Percentiles rank a stretch among this genome's conserved stretches.
Evolutionary conservation across 1,140 invertebrate species (phyloP).

Genomic region (Cydia strobilella): DNA sequence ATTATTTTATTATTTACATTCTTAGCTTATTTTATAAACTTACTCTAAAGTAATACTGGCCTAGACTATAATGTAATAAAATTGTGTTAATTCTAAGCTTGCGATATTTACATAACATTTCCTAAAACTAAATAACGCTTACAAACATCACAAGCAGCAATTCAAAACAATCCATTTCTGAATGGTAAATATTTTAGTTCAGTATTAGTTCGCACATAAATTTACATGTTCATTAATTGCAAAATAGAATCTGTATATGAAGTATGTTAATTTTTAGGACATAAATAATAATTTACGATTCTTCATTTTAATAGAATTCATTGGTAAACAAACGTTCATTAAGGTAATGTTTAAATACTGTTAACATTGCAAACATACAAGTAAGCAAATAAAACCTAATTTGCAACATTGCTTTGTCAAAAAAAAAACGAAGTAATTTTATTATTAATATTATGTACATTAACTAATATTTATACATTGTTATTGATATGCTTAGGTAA

Average conservation of each 20-base stretch:
- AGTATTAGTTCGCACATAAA: too few relatives aligned
- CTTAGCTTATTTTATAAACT: conserved; percentile 13
- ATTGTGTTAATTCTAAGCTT: conserved; percentile 25
- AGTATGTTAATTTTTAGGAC: too few relatives aligned
- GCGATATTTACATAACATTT: conserved; percentile 66
- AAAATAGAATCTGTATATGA: too few relatives aligned
- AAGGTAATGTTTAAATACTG: too few relatives aligned
- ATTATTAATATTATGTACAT: conserved; percentile 22
- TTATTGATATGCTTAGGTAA: conserved; percentile 26
- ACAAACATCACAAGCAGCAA: conserved; percentile 38
- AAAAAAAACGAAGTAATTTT: background rate
- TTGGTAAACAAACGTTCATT: too few relatives aligned
- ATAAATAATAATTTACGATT: too few relatives aligned
- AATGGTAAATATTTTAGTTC: too few relatives aligned
- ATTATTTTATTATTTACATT: conserved; percentile 38
- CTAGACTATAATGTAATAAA: conserved; percentile 34
- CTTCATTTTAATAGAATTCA: too few relatives aligned
- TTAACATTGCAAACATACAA: too few relatives aligned
- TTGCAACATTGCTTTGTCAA: background rate
- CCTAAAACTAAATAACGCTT: conserved; percentile 78
- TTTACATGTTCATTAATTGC: too few relatives aligned
- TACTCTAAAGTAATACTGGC: conserved; percentile 7
- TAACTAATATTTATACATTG: conserved; percentile 23
- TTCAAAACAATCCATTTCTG: background rate
- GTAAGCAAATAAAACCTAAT: too few relatives aligned